Conservation (phyloP, 2,113 vertebrate genomes). For the Paramormyrops kingsleyae region DNA sequence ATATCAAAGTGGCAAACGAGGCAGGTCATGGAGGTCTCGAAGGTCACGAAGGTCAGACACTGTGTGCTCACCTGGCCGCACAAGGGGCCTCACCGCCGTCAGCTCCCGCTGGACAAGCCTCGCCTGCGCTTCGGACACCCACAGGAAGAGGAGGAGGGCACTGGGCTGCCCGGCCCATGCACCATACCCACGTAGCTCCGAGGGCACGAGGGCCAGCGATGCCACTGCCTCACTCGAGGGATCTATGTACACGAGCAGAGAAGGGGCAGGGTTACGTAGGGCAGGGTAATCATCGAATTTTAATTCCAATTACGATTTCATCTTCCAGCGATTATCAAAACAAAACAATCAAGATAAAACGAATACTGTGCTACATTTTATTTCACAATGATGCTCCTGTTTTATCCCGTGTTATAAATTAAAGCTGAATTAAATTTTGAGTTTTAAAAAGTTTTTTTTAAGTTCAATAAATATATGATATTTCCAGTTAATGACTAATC, state of each 20-base stretch:
- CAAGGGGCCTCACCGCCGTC: slow-evolving; percentile 24
- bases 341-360: no score
- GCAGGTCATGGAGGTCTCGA: no score
- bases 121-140: slow-evolving; percentile 55
- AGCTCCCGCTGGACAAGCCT: slow-evolving; percentile 53
- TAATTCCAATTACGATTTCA: no score
- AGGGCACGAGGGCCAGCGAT: slow-evolving; percentile 46
- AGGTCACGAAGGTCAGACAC: background rate
- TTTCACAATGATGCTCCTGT: no score
- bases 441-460: background rate
- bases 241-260: background rate
- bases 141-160: slow-evolving; percentile 64
- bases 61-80: slow-evolving; percentile 14
- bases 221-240: slow-evolving; percentile 3
- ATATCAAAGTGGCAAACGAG: background rate
- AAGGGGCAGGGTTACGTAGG: slow-evolving; percentile 35
- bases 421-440: no score
- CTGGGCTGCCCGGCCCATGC: slow-evolving; percentile 64
- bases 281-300: background rate
- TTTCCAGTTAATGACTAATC: background rate
- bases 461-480: background rate
- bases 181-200: slow-evolving; percentile 51
- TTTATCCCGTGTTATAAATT: no score
- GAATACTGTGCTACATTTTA: no score
- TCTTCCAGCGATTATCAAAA: no score